Percentiles rank a stretch among this genome's conserved stretches.
phyloP scores from a whole-genome alignment of 1,140 invertebrate species.

The Tetramorium parvispinum region DNA sequence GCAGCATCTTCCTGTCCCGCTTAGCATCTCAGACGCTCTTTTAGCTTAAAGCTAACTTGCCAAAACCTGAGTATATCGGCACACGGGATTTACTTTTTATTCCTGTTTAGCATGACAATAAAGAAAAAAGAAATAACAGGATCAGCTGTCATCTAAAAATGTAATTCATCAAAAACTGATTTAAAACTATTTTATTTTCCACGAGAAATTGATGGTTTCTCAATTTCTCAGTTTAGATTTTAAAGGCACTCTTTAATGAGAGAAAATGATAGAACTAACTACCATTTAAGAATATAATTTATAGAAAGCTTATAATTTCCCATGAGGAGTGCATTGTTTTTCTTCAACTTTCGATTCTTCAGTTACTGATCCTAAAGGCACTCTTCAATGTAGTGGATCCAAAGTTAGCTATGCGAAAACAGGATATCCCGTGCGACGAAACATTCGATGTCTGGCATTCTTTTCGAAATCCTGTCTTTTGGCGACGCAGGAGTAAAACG shows the following conservation, averaged over 20 bases:
- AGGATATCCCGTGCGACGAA: not conserved
- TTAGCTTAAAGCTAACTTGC: conserved; percentile 13
- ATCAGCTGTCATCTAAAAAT: not conserved
- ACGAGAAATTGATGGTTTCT: not conserved
- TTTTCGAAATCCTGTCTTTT: conserved; percentile 28
- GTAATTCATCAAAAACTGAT: not conserved
- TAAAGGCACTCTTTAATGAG: not conserved
- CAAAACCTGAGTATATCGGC: not conserved
- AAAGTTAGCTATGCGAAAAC: not conserved
- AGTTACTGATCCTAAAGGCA: not conserved
- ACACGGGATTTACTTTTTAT: conserved; percentile 1
- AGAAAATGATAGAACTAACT: not conserved
- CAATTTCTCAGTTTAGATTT: not conserved
- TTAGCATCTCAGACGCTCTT: not conserved
- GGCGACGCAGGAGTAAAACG: conserved; percentile 1
- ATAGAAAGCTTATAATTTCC: not conserved
- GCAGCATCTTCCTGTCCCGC: not conserved
- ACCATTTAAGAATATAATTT: not conserved
- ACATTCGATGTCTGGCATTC: not conserved
- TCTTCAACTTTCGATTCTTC: not conserved
- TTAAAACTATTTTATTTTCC: not conserved
- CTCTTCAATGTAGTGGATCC: not conserved
- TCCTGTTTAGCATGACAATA: not conserved
- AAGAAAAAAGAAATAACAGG: not conserved
- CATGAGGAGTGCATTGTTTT: not conserved